A percentile compares a stretch with the other conserved stretches of the same genome.
Conservation (phyloP, 1,140 invertebrate genomes). For the Atta texana region DNA sequence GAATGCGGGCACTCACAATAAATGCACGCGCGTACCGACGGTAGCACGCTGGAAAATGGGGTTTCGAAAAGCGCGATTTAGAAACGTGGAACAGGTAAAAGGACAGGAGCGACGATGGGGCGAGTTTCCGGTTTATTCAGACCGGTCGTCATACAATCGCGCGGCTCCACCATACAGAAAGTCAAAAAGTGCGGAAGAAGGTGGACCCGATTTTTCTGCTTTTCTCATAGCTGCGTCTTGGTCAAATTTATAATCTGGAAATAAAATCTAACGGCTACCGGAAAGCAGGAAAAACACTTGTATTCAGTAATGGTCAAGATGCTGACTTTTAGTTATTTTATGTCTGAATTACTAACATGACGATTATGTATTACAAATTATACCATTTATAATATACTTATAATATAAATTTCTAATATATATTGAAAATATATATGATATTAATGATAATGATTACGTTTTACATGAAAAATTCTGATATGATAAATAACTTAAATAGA, state of each 20-base stretch:
- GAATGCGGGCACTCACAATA: slow-evolving; percentile 56
- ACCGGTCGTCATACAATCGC: slow-evolving; percentile 56
- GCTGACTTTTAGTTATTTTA: background rate
- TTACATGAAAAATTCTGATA: background rate
- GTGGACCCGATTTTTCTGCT: slow-evolving; percentile 70
- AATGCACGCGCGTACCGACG: slow-evolving; percentile 15
- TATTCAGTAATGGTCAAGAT: slow-evolving; percentile 20
- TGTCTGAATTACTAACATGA: background rate
- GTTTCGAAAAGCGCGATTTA: slow-evolving; percentile 42
- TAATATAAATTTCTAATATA: background rate
- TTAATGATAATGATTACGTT: background rate
- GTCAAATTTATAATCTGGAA: slow-evolving; percentile 75
- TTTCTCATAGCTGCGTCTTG: slow-evolving; percentile 74
- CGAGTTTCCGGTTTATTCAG: slow-evolving; percentile 83
- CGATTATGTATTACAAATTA: background rate
- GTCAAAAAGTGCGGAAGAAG: slow-evolving; percentile 81
- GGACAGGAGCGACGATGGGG: slow-evolving; percentile 74
- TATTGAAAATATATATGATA: background rate
- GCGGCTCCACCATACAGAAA: slow-evolving; percentile 70
- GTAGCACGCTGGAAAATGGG: slow-evolving; percentile 38
- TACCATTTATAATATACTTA: background rate
- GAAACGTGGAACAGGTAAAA: slow-evolving; percentile 74
- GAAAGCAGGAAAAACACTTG: slow-evolving; percentile 13
- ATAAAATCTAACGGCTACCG: slow-evolving; percentile 64
- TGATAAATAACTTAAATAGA: background rate